Conservation (phyloP, 2,797 vertebrate species). For the Scyliorhinus canicula region DNA sequence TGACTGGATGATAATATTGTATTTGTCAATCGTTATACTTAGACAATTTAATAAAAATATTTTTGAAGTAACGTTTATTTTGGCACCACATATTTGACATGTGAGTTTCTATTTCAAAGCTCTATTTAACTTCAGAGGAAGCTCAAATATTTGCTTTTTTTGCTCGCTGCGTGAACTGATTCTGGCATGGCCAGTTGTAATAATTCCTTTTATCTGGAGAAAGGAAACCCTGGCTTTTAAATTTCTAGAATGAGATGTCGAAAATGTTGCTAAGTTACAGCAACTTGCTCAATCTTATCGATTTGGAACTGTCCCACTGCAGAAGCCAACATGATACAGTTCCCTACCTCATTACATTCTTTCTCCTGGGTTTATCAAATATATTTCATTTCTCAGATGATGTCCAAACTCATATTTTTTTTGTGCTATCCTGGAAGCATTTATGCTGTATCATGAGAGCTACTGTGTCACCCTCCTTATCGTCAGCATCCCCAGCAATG, state of each 20-base stretch:
- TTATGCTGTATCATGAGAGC: background rate
- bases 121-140: background rate
- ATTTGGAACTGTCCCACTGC: background rate
- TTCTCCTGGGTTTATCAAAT: background rate
- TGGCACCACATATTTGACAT: background rate
- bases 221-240: background rate
- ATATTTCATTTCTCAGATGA: constrained; percentile 10
- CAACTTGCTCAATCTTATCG: background rate
- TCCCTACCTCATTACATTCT: background rate
- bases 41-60: background rate
- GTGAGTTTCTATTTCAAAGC: background rate
- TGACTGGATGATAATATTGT: background rate
- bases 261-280: no score
- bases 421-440: background rate
- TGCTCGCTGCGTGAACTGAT: background rate
- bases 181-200: background rate
- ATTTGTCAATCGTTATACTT: background rate
- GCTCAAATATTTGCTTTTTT: background rate
- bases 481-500: background rate
- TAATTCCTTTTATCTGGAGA: background rate
- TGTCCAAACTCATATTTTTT: background rate
- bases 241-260: background rate
- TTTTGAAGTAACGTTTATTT: background rate
- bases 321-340: background rate
- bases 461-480: background rate